phyloP scores from a whole-genome alignment of 2,113 vertebrate species.

The Narcine bancroftii region DNA sequence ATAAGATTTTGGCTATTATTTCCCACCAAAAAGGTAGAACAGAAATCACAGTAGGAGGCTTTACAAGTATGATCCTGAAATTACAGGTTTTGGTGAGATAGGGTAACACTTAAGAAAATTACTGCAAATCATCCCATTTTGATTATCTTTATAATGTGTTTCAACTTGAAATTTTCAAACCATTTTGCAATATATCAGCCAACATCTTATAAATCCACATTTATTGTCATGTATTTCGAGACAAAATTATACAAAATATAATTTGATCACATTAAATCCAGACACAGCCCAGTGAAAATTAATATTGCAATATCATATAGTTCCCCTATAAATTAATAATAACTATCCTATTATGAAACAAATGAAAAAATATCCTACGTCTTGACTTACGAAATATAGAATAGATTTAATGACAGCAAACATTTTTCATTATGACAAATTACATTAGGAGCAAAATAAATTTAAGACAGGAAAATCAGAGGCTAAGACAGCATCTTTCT shows the following conservation, averaged over 20 bases:
- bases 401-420: neutral
- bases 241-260: conserved; percentile 37
- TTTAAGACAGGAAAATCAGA: neutral
- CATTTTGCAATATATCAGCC: neutral
- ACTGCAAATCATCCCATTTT: neutral
- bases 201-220: conserved; percentile 14
- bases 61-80: neutral
- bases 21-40: neutral
- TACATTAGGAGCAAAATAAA: neutral
- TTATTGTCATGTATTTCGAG: conserved; percentile 25
- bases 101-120: no score
- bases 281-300: neutral
- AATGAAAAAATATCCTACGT: neutral
- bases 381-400: neutral
- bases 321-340: conserved; percentile 23
- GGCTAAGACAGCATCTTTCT: neutral
- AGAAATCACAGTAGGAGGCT: neutral
- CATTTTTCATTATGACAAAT: neutral
- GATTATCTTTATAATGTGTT: neutral
- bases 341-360: neutral
- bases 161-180: neutral
- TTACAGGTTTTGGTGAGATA: neutral
- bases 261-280: conserved; percentile 9
- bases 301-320: neutral
- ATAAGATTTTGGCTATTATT: neutral